phyloP scores from a whole-genome alignment of 2,797 vertebrate genomes.

The Sitta carolinensis region DNA sequence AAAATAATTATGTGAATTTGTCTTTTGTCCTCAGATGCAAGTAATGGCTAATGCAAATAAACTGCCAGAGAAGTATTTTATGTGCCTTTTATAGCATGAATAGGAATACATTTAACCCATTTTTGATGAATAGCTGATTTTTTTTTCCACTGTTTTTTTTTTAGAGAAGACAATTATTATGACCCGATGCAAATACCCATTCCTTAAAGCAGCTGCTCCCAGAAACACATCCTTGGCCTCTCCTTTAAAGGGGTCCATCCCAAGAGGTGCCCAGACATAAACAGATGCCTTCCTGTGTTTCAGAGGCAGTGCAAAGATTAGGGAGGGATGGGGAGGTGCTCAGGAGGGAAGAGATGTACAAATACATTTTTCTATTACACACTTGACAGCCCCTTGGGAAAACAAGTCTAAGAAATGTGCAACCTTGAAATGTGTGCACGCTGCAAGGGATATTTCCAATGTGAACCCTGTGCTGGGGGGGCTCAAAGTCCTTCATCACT shows the following conservation, averaged over 20 bases:
- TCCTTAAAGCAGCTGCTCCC: not conserved
- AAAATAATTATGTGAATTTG: slow-evolving; percentile 49
- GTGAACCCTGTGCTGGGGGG: not conserved
- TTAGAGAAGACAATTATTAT: not conserved
- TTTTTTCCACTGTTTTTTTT: not conserved
- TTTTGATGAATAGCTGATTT: not conserved
- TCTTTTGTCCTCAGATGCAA: slow-evolving; percentile 59
- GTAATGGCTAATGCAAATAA: slow-evolving; percentile 66
- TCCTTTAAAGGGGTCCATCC: not conserved
- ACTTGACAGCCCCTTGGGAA: slow-evolving; percentile 55
- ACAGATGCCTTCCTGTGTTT: not conserved
- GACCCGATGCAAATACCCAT: not conserved
- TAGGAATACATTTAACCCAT: not conserved
- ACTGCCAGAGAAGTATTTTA: slow-evolving; percentile 46
- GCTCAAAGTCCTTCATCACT: not conserved
- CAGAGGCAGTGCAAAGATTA: not conserved
- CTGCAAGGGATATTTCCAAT: slow-evolving; percentile 6
- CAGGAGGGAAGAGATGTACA: slow-evolving; percentile 1
- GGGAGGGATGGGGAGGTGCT: not conserved
- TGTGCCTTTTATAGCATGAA: slow-evolving; percentile 34
- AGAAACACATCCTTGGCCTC: not conserved
- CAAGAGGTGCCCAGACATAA: not conserved
- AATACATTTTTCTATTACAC: slow-evolving; percentile 33
- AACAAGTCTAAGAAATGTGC: slow-evolving; percentile 32
- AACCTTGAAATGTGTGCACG: slow-evolving; percentile 8